Conservation (phyloP, 2,113 vertebrate genomes). For the Rhinopomastus cyanomelas region DNA sequence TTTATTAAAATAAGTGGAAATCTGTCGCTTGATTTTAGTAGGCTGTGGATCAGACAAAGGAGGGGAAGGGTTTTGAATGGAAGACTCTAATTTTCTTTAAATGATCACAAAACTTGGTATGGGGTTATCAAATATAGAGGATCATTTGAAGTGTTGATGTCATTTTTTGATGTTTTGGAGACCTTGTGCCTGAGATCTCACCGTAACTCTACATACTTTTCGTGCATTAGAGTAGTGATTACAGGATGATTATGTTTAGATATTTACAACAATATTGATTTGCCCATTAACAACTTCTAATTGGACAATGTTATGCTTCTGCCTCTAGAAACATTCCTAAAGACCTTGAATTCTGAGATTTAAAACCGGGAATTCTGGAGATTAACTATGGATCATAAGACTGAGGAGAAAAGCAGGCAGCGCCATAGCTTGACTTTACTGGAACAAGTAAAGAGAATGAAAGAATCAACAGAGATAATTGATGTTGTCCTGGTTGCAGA, state of each 20-base stretch:
- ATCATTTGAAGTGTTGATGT: background rate
- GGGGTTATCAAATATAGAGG: background rate
- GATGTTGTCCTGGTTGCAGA: slow-evolving; percentile 91
- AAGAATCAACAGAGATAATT: slow-evolving; percentile 82
- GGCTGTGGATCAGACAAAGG: background rate
- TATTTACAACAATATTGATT: background rate
- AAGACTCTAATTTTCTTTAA: background rate
- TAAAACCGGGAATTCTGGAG: background rate
- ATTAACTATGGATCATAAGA: slow-evolving; percentile 79
- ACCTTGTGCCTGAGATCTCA: background rate
- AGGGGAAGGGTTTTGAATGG: background rate
- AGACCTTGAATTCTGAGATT: background rate
- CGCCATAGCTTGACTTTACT: slow-evolving; percentile 83
- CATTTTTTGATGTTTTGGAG: background rate
- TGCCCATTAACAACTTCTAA: background rate
- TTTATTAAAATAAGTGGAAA: background rate
- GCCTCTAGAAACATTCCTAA: slow-evolving; percentile 38
- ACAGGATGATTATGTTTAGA: background rate
- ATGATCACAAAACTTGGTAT: background rate
- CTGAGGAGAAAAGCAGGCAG: slow-evolving; percentile 61
- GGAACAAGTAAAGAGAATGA: slow-evolving; percentile 86
- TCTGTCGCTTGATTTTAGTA: background rate
- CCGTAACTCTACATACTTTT: background rate
- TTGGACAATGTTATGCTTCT: slow-evolving; percentile 5
- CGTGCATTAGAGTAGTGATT: background rate